These are phyloP conservation scores for Glyptemys insculpta DNA, from an alignment of 2,797 vertebrate genomes.

Conservation along the genomic window DNA sequence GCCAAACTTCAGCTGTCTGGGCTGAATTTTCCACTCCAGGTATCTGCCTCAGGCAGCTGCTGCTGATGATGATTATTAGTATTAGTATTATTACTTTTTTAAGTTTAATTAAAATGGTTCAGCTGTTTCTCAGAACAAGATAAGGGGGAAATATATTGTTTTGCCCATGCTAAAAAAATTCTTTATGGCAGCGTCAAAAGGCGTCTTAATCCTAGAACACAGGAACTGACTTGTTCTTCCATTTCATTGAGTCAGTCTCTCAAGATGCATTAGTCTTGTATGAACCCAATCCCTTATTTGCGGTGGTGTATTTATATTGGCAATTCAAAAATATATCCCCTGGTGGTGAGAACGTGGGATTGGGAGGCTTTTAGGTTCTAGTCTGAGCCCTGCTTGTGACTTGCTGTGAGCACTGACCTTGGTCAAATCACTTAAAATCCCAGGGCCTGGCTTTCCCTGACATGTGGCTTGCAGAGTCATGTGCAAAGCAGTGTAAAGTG, in stretches of 20 bases:
- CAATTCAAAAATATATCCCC: not conserved
- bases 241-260: conserved; percentile 1
- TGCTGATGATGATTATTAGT: not conserved
- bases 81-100: not conserved
- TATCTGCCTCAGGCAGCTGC: not conserved
- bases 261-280: not conserved
- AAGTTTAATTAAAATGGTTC: not conserved
- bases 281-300: not conserved
- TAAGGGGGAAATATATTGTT: not conserved
- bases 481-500: not conserved
- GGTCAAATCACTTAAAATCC: not conserved
- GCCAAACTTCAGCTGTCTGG: not conserved
- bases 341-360: not conserved
- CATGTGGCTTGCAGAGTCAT: not conserved
- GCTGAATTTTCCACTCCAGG: not conserved
- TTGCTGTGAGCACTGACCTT: not conserved
- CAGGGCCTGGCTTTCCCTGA: not conserved
- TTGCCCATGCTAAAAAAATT: not conserved
- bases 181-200: not conserved
- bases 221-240: conserved; percentile 4
- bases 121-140: not conserved
- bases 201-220: conserved; percentile 1
- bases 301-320: too few species aligned
- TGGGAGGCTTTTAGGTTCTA: not conserved
- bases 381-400: not conserved